These are phyloP conservation scores for Antheraea mylitta DNA, from an alignment of 1,140 invertebrate species.

Conservation along the genomic window DNA sequence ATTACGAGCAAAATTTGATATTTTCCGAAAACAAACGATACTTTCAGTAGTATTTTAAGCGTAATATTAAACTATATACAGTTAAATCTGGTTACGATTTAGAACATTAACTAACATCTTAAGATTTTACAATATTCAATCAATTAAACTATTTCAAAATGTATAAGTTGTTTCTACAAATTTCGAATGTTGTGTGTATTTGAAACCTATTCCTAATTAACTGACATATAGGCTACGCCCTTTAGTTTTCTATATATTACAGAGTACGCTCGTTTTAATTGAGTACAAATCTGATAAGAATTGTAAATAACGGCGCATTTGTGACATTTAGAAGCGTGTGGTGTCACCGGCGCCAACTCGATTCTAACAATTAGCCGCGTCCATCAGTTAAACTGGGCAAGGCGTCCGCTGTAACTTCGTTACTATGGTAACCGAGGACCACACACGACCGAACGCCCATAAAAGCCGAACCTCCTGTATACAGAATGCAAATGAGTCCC, in stretches of 20 bases:
- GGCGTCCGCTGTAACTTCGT: conserved; percentile 51
- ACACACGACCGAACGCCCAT: conserved; percentile 54
- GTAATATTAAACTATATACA: too few relatives aligned
- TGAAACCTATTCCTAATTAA: not conserved
- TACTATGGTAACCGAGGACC: conserved; percentile 66
- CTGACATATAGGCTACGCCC: not conserved
- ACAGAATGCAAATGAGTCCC: conserved; percentile 54
- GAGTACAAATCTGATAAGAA: conserved; percentile 34
- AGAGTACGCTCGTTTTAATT: conserved; percentile 28
- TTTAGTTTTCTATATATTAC: conserved; percentile 16
- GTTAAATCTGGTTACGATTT: too few relatives aligned
- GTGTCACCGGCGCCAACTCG: conserved; percentile 34
- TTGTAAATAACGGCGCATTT: conserved; percentile 31
- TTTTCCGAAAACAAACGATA: too few relatives aligned
- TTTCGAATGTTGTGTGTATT: not conserved
- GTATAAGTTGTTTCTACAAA: not conserved
- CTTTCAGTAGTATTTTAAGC: too few relatives aligned
- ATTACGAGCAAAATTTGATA: too few relatives aligned
- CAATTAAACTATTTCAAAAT: not conserved
- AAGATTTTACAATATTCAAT: too few relatives aligned
- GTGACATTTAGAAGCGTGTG: conserved; percentile 57
- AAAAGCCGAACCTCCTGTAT: not conserved
- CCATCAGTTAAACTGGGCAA: conserved; percentile 59
- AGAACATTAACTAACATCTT: too few relatives aligned
- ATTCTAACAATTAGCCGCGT: conserved; percentile 60